phyloP scores from a whole-genome alignment of 2,113 vertebrate species.

The Nerophis ophidion region DNA sequence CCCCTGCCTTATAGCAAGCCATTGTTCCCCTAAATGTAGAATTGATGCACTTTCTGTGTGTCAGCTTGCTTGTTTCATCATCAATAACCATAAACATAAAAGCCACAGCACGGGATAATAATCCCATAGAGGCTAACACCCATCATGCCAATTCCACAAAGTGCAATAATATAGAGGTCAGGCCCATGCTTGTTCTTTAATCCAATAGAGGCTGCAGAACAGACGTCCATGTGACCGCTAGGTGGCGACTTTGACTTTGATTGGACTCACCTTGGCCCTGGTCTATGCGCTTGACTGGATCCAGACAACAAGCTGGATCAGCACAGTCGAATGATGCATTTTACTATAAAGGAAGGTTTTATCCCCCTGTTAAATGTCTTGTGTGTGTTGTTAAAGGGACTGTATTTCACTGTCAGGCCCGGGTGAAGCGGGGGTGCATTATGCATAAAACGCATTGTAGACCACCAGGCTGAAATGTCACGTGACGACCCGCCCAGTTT shows the following conservation, averaged over 20 bases:
- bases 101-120: constrained; percentile 39
- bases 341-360: not conserved
- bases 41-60: too few relatives aligned
- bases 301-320: constrained; percentile 39
- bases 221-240: constrained; percentile 44
- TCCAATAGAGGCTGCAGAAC: constrained; percentile 45
- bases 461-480: constrained; percentile 1
- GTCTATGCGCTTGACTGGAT: constrained; percentile 36
- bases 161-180: constrained; percentile 47
- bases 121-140: constrained; percentile 34
- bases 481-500: not conserved
- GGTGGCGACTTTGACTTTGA: constrained; percentile 61
- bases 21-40: too few relatives aligned
- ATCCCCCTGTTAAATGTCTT: not conserved
- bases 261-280: constrained; percentile 26
- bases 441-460: not conserved
- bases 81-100: constrained; percentile 39
- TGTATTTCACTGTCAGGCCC: not conserved
- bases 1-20: too few relatives aligned
- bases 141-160: constrained; percentile 46
- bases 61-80: constrained; percentile 12
- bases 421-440: not conserved
- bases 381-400: not conserved
- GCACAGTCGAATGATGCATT: constrained; percentile 27
- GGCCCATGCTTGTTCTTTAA: constrained; percentile 51